phyloP scores from a whole-genome alignment of 2,888 invertebrate species.

The Electrophaes corylata region DNA sequence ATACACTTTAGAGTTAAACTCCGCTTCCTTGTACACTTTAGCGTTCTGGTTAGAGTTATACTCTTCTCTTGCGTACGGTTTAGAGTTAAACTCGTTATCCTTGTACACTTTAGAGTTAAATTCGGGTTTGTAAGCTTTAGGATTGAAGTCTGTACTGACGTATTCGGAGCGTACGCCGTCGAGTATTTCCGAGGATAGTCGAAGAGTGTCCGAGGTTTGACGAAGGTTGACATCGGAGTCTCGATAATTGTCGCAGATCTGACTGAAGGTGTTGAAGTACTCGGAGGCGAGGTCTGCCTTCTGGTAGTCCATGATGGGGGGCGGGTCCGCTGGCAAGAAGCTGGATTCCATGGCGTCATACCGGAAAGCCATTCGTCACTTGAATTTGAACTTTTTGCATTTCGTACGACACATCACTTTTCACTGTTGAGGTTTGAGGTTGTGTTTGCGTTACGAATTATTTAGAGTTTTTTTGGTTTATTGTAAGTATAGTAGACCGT shows the following conservation, averaged over 20 bases:
- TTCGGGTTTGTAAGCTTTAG: conserved; percentile 40
- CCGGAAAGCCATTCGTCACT: conserved; percentile 67
- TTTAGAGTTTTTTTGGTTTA: background rate
- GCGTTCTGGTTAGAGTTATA: conserved; percentile 31
- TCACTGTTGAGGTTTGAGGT: conserved; percentile 18
- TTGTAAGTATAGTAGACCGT: too few relatives aligned
- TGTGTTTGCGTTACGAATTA: conserved; percentile 31
- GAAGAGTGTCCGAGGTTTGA: conserved; percentile 70
- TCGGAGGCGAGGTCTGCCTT: conserved; percentile 70
- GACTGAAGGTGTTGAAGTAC: conserved; percentile 79
- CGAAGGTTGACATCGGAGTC: conserved; percentile 68
- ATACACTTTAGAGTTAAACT: conserved; percentile 34
- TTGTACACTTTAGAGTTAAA: conserved; percentile 42
- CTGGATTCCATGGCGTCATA: conserved; percentile 74
- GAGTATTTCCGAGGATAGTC: conserved; percentile 72
- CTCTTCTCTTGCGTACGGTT: conserved; percentile 27
- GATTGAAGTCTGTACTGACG: conserved; percentile 55
- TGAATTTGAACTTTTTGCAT: conserved; percentile 71
- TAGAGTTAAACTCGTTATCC: conserved; percentile 32
- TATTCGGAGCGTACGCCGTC: conserved; percentile 64
- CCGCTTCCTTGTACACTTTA: conserved; percentile 41
- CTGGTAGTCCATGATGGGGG: conserved; percentile 77
- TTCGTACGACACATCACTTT: conserved; percentile 63
- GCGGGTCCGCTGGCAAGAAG: conserved; percentile 84
- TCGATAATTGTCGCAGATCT: conserved; percentile 75